Percentiles rank a stretch among this genome's conserved stretches.
phyloP scores from a whole-genome alignment of 1,140 invertebrate species.

The Melipona quadrifasciata region DNA sequence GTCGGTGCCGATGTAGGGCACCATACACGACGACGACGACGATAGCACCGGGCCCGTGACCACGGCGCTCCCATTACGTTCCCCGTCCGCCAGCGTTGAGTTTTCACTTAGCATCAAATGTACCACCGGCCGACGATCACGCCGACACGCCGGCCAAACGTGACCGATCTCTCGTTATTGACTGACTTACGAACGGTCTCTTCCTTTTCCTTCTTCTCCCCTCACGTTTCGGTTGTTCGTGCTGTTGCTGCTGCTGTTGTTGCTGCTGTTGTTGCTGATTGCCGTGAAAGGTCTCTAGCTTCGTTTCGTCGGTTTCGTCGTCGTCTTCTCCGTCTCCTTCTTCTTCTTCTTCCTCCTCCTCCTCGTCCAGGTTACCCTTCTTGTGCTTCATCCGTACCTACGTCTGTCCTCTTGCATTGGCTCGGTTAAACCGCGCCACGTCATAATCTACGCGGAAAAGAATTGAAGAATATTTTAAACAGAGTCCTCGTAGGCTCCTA shows the following conservation, averaged over 20 bases:
- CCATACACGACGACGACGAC: slow-evolving; percentile 69
- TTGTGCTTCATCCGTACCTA: slow-evolving; percentile 64
- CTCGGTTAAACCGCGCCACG: slow-evolving; percentile 43
- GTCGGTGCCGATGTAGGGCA: slow-evolving; percentile 64
- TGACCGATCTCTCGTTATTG: background rate
- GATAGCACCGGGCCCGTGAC: slow-evolving; percentile 65
- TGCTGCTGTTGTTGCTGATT: background rate
- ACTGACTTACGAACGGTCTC: background rate
- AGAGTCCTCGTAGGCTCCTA: too few species aligned
- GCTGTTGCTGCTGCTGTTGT: background rate
- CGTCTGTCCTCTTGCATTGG: slow-evolving; percentile 37
- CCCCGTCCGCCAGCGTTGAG: slow-evolving; percentile 73
- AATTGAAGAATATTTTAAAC: background rate
- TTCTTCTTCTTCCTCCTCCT: slow-evolving; percentile 62
- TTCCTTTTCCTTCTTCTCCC: background rate
- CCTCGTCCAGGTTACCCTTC: slow-evolving; percentile 51
- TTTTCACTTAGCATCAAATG: slow-evolving; percentile 79
- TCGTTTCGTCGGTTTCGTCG: background rate
- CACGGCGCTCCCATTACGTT: slow-evolving; percentile 76
- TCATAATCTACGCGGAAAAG: slow-evolving; percentile 61
- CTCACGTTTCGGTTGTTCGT: slow-evolving; percentile 36
- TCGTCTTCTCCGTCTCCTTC: slow-evolving; percentile 41
- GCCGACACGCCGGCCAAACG: background rate
- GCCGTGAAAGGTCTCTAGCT: too few species aligned
- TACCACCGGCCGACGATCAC: slow-evolving; percentile 52